Conservation (phyloP, 2,888 invertebrate genomes). For the Aporophyla nigra region DNA sequence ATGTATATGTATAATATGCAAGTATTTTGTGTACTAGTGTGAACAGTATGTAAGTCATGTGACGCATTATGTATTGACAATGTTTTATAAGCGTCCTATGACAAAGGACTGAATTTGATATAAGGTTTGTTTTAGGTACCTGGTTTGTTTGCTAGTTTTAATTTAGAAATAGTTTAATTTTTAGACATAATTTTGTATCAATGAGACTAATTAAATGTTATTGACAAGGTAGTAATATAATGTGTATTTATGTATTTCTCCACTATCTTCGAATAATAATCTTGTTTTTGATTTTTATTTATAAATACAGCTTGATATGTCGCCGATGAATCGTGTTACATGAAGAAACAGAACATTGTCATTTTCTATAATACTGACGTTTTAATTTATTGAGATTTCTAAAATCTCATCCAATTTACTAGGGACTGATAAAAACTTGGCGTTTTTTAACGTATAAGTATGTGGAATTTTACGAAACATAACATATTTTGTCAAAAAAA, state of each 20-base stretch:
- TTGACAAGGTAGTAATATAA: slow-evolving; percentile 59
- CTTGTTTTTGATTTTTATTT: slow-evolving; percentile 65
- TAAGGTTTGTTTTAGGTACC: slow-evolving; percentile 81
- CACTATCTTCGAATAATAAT: slow-evolving; percentile 49
- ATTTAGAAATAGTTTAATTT: slow-evolving; percentile 78
- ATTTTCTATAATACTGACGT: slow-evolving; percentile 57
- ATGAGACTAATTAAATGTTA: slow-evolving; percentile 69
- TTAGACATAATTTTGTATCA: slow-evolving; percentile 79
- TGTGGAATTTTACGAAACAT: slow-evolving; percentile 18
- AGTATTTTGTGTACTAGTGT: slow-evolving; percentile 49
- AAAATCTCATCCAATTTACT: slow-evolving; percentile 69
- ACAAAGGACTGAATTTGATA: slow-evolving; percentile 78
- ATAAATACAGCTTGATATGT: slow-evolving; percentile 49
- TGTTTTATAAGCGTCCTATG: slow-evolving; percentile 62
- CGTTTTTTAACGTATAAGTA: slow-evolving; percentile 28
- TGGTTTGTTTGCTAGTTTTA: slow-evolving; percentile 77
- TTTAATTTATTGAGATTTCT: slow-evolving; percentile 71
- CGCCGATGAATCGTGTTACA: slow-evolving; percentile 34
- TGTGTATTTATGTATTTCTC: slow-evolving; percentile 62
- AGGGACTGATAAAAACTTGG: slow-evolving; percentile 44
- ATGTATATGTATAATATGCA: slow-evolving; percentile 11
- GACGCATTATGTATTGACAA: slow-evolving; percentile 44
- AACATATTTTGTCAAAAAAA: slow-evolving; percentile 4
- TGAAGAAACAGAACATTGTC: slow-evolving; percentile 62
- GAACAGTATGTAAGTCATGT: slow-evolving; percentile 54